These are phyloP conservation scores for Lasioglossum calceatum DNA, from an alignment of 2,888 invertebrate genomes.

Conservation along the genomic window DNA sequence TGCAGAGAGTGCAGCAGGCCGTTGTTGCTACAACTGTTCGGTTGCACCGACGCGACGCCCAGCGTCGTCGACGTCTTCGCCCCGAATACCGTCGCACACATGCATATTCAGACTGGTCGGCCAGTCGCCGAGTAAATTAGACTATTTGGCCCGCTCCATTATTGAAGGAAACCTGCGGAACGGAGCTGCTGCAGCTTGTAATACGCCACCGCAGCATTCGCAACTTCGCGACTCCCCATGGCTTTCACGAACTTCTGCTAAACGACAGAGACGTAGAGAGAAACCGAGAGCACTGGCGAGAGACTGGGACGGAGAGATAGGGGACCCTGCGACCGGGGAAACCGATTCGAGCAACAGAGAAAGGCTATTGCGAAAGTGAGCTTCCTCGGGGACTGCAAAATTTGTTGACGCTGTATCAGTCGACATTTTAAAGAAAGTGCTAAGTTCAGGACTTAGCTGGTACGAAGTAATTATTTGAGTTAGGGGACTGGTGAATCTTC, in stretches of 20 bases:
- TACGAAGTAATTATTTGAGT: too few relatives aligned
- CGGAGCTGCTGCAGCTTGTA: conserved; percentile 68
- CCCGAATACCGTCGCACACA: conserved; percentile 60
- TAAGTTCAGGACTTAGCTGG: too few relatives aligned
- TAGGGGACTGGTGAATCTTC: too few relatives aligned
- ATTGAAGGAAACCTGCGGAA: conserved; percentile 74
- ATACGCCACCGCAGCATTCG: conserved; percentile 65
- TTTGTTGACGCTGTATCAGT: conserved; percentile 1
- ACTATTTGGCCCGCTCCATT: conserved; percentile 77
- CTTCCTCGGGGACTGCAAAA: background rate
- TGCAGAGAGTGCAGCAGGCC: conserved; percentile 31
- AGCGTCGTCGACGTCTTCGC: conserved; percentile 33
- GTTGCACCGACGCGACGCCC: conserved; percentile 14
- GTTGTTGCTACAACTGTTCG: conserved; percentile 43
- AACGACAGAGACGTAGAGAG: conserved; percentile 9
- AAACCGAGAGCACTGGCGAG: background rate
- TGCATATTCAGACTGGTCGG: conserved; percentile 74
- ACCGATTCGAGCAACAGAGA: background rate
- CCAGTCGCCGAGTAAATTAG: conserved; percentile 75
- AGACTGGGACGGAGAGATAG: conserved; percentile 30
- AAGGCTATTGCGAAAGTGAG: conserved; percentile 23
- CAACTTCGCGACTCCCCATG: conserved; percentile 68
- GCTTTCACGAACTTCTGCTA: conserved; percentile 68
- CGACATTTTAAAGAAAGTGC: background rate
- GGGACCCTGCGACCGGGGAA: conserved; percentile 31